A percentile compares a stretch with the other conserved stretches of the same genome.
Conservation (phyloP, 2,113 vertebrate species). For the Micromys minutus region DNA sequence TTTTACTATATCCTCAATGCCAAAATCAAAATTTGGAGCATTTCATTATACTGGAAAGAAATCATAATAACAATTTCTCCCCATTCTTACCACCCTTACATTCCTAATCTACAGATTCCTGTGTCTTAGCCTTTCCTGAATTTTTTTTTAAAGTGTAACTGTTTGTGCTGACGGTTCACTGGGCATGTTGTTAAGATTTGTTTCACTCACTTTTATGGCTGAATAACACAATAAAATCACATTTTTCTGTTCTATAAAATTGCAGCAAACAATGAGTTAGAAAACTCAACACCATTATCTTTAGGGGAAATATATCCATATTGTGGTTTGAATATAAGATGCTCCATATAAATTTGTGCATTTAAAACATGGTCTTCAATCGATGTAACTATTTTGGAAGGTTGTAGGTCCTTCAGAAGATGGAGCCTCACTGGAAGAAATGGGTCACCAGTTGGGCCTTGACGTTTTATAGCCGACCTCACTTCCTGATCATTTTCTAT, state of each 20-base stretch:
- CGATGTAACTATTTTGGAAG: background rate
- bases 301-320: background rate
- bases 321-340: background rate
- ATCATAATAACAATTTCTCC: background rate
- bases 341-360: background rate
- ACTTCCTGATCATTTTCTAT: background rate
- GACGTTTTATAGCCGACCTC: background rate
- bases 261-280: background rate
- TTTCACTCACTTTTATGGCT: background rate
- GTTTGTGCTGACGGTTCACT: too few species aligned
- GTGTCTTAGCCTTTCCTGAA: background rate
- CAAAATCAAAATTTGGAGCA: background rate
- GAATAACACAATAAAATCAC: background rate
- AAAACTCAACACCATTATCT: background rate
- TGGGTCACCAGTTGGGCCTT: too few species aligned
- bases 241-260: background rate
- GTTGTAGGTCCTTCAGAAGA: too few species aligned
- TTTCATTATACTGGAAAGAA: background rate
- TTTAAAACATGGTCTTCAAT: background rate
- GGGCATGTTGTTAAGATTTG: background rate
- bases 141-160: background rate
- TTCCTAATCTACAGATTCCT: background rate
- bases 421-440: background rate
- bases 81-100: background rate
- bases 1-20: background rate